Percentiles rank a stretch among this genome's conserved stretches.
Evolutionary conservation across 2,888 invertebrate genomes (phyloP).

Genomic region (Amiota mariae): DNA sequence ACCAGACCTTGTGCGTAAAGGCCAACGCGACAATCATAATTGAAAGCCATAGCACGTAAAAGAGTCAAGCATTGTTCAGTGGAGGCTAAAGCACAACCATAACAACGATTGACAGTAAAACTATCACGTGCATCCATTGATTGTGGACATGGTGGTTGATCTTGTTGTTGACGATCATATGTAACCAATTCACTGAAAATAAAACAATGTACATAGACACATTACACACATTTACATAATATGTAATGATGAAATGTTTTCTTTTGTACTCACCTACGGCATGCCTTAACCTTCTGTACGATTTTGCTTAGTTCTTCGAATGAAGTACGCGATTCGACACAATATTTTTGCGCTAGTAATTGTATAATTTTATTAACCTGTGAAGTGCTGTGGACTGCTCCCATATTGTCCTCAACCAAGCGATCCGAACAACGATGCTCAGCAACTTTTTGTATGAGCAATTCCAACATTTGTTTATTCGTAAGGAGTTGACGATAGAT

Average conservation of each 20-base stretch:
- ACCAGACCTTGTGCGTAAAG: slow-evolving; percentile 90
- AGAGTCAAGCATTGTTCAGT: slow-evolving; percentile 95
- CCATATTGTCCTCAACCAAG: slow-evolving; percentile 74
- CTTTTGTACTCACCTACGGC: slow-evolving; percentile 77
- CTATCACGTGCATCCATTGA: slow-evolving; percentile 60
- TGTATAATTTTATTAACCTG: slow-evolving; percentile 95
- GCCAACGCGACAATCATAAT: slow-evolving; percentile 82
- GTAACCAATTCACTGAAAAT: slow-evolving; percentile 85
- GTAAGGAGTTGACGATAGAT: slow-evolving; percentile 92
- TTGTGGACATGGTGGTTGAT: slow-evolving; percentile 58
- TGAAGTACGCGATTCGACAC: slow-evolving; percentile 93
- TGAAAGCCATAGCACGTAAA: slow-evolving; percentile 89
- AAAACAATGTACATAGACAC: neutral
- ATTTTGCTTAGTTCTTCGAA: slow-evolving; percentile 95
- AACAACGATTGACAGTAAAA: slow-evolving; percentile 79
- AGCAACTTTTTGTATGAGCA: slow-evolving; percentile 87
- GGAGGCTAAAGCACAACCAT: slow-evolving; percentile 91
- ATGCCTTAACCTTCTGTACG: slow-evolving; percentile 92
- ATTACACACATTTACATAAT: neutral
- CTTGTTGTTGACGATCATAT: slow-evolving; percentile 87
- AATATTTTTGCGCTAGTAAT: slow-evolving; percentile 94
- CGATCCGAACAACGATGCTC: slow-evolving; percentile 86
- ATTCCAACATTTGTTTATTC: slow-evolving; percentile 91
- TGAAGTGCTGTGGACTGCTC: slow-evolving; percentile 75
- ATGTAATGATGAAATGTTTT: neutral